Conservation (phyloP, 2,888 invertebrate genomes). For the Gnatocerus cornutus region DNA sequence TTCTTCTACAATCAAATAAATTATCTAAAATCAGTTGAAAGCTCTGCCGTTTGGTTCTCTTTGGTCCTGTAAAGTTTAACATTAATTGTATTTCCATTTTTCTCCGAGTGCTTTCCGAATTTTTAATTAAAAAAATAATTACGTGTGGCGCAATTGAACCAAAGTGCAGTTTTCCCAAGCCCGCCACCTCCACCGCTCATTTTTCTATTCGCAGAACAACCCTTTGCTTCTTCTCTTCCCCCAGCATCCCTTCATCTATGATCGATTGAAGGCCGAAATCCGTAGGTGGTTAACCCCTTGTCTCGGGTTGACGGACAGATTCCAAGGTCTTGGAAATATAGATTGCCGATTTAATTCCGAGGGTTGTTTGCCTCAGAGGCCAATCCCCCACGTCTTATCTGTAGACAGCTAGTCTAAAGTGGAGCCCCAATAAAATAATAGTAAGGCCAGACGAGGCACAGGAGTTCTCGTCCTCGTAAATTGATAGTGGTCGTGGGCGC, state of each 20-base stretch:
- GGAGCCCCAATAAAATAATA: constrained; percentile 56
- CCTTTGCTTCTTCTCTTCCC: too few relatives aligned
- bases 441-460: constrained; percentile 52
- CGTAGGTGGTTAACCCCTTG: constrained; percentile 18
- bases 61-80: too few relatives aligned
- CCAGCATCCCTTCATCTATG: background rate
- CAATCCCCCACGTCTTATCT: constrained; percentile 37
- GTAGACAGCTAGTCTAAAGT: constrained; percentile 42
- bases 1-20: too few relatives aligned
- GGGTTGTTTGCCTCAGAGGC: constrained; percentile 38
- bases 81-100: too few relatives aligned
- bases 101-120: too few relatives aligned
- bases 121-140: too few relatives aligned
- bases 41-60: too few relatives aligned
- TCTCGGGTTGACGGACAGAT: constrained; percentile 12
- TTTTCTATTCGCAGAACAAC: too few relatives aligned
- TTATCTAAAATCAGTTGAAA: too few relatives aligned
- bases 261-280: constrained; percentile 2
- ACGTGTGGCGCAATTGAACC: too few relatives aligned
- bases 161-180: too few relatives aligned
- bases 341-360: constrained; percentile 17
- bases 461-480: constrained; percentile 59
- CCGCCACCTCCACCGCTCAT: too few relatives aligned
- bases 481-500: constrained; percentile 65
- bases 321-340: constrained; percentile 24